A percentile compares a stretch with the other conserved stretches of the same genome.
phyloP scores from a whole-genome alignment of 2,888 invertebrate species.

The Clanis bilineata region DNA sequence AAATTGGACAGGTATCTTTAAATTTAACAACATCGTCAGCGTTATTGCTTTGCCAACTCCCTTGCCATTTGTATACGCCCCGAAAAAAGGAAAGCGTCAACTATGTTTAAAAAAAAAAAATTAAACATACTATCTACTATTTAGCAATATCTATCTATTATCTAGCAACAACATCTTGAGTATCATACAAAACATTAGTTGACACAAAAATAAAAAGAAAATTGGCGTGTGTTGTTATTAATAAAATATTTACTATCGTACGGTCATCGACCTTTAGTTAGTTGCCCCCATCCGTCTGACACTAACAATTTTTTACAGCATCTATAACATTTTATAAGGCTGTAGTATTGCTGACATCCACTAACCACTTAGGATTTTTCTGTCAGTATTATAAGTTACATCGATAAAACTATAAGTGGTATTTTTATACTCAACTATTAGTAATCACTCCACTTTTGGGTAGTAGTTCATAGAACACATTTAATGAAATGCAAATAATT shows the following conservation, averaged over 20 bases:
- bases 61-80: too few relatives aligned
- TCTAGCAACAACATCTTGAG: too few relatives aligned
- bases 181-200: too few relatives aligned
- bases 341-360: not conserved
- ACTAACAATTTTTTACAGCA: not conserved
- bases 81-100: too few relatives aligned
- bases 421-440: not conserved
- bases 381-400: not conserved
- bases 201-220: not conserved
- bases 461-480: not conserved
- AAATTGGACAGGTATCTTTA: too few relatives aligned
- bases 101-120: too few relatives aligned
- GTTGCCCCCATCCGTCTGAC: not conserved
- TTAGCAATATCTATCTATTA: too few relatives aligned
- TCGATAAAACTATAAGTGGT: not conserved
- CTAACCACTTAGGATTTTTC: not conserved
- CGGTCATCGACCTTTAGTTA: not conserved
- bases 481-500: too few relatives aligned
- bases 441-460: not conserved
- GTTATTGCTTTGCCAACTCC: too few relatives aligned
- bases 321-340: not conserved
- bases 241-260: not conserved
- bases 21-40: too few relatives aligned
- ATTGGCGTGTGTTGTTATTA: not conserved
- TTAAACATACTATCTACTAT: too few relatives aligned